Conservation (phyloP, 1,140 invertebrate genomes). For the Sinonovacula constricta region DNA sequence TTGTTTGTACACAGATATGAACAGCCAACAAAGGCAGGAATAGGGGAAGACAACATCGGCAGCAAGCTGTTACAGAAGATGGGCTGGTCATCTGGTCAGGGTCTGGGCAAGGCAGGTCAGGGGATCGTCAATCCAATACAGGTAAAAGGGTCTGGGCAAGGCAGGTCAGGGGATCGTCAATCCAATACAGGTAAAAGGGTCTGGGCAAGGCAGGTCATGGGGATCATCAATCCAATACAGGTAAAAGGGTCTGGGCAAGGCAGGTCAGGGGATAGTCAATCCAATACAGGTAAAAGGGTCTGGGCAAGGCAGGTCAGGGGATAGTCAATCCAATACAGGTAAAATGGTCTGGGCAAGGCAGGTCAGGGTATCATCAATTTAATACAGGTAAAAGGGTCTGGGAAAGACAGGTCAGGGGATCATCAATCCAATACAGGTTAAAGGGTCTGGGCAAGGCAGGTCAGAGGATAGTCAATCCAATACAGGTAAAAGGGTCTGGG, state of each 20-base stretch:
- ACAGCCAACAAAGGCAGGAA: conserved; percentile 80
- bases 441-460: conserved; percentile 95
- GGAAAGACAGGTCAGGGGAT: conserved; percentile 96
- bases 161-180: too few species aligned
- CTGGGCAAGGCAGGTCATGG: too few species aligned
- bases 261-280: conserved; percentile 94
- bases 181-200: too few species aligned
- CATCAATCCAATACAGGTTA: conserved; percentile 93
- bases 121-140: conserved; percentile 95
- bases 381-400: conserved; percentile 92
- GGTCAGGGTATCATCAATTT: conserved; percentile 96
- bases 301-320: too few species aligned
- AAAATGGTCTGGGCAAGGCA: conserved; percentile 89
- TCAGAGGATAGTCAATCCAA: conserved; percentile 95
- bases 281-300: conserved; percentile 94
- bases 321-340: too few species aligned
- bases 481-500: conserved; percentile 95
- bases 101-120: conserved; percentile 94
- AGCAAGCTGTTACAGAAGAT: conserved; percentile 97
- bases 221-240: too few species aligned
- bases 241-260: conserved; percentile 95
- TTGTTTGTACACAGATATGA: conserved; percentile 66
- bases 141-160: conserved; percentile 77
- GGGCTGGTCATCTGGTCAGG: conserved; percentile 98
- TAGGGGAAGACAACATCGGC: conserved; percentile 93